phyloP scores from a whole-genome alignment of 2,888 invertebrate genomes.

The Oligia fasciuncula region DNA sequence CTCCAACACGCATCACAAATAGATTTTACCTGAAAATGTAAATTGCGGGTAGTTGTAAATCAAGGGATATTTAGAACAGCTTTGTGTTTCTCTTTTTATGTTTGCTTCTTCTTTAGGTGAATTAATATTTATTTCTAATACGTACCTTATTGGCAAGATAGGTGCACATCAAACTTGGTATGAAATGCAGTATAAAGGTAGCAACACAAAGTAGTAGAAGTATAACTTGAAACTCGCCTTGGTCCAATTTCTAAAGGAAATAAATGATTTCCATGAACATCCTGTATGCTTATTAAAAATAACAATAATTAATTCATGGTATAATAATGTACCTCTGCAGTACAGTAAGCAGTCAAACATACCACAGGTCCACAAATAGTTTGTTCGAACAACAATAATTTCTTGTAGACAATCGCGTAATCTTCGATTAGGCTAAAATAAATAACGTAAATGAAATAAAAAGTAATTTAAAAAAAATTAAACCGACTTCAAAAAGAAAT shows the following conservation, averaged over 20 bases:
- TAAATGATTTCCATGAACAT: not conserved
- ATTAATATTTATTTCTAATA: not conserved
- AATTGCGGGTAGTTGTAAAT: not conserved
- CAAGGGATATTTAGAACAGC: too few relatives aligned
- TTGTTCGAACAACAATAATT: constrained; percentile 79
- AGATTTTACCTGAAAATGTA: constrained; percentile 69
- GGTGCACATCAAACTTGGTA: constrained; percentile 59
- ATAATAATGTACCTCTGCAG: constrained; percentile 51
- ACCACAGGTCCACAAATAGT: constrained; percentile 71
- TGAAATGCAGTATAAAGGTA: constrained; percentile 40
- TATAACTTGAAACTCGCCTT: constrained; percentile 57
- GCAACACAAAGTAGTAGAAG: constrained; percentile 36
- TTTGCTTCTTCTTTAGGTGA: too few relatives aligned
- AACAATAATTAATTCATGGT: too few relatives aligned
- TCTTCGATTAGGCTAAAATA: constrained; percentile 72
- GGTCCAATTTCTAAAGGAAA: constrained; percentile 48
- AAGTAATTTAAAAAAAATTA: too few relatives aligned
- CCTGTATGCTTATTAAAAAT: not conserved
- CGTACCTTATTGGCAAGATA: constrained; percentile 61
- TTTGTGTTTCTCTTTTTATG: not conserved
- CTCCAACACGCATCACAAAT: constrained; percentile 78
- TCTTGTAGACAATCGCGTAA: constrained; percentile 76
- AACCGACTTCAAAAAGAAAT: too few relatives aligned
- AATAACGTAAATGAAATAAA: not conserved
- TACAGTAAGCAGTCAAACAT: constrained; percentile 77